A percentile compares a stretch with the other conserved stretches of the same genome.
These are phyloP conservation scores for Pseudochromis fuscus DNA, from an alignment of 2,797 vertebrate species.

Conservation along the genomic window DNA sequence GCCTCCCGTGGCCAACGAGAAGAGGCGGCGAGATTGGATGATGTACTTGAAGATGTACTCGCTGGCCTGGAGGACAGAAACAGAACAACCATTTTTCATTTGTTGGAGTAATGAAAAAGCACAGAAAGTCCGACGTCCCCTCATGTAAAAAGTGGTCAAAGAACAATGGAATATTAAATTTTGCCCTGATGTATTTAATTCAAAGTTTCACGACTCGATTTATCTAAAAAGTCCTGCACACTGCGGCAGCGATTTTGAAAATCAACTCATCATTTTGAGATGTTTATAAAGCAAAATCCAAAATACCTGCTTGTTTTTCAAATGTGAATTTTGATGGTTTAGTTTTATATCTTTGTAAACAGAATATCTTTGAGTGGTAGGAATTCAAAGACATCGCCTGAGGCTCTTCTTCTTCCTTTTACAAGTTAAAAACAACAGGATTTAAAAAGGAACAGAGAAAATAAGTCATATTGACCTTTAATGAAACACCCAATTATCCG, in stretches of 20 bases:
- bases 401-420: not conserved
- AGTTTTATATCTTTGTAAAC: not conserved
- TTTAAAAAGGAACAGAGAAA: not conserved
- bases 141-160: not conserved
- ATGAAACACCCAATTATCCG: not conserved
- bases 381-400: not conserved
- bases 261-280: too few species aligned
- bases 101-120: conserved; percentile 4
- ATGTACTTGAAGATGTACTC: conserved; percentile 99
- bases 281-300: too few species aligned
- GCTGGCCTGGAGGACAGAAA: conserved; percentile 88
- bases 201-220: not conserved
- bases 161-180: not conserved
- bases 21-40: conserved; percentile 95
- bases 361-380: not conserved
- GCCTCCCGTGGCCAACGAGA: conserved; percentile 94
- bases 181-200: not conserved
- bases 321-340: not conserved
- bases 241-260: not conserved
- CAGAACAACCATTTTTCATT: not conserved
- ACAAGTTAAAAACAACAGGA: not conserved
- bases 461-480: too few species aligned
- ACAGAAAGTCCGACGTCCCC: not conserved
- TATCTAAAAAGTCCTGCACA: not conserved
- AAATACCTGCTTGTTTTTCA: not conserved